Percentiles rank a stretch among this genome's conserved stretches.
Evolutionary conservation across 2,888 invertebrate genomes (phyloP).

Genomic region (Acrobasis repandana): DNA sequence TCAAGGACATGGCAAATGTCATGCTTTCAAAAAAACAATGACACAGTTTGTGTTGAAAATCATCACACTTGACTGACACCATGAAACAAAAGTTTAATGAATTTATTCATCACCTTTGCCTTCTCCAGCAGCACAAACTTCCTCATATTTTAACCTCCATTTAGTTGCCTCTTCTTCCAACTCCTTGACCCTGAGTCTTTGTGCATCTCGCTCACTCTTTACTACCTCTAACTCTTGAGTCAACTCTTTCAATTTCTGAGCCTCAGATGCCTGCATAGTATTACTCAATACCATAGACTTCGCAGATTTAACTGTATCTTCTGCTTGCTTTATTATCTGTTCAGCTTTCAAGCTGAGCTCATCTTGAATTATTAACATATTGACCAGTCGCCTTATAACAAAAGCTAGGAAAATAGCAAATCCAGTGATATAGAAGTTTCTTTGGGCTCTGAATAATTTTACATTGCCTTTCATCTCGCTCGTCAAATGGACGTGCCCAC

Average conservation of each 20-base stretch:
- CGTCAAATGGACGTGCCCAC: constrained; percentile 72
- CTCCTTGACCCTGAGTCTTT: constrained; percentile 45
- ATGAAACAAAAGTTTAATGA: neutral
- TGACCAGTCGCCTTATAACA: constrained; percentile 85
- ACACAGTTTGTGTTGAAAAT: neutral
- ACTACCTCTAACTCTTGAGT: constrained; percentile 47
- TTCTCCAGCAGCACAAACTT: constrained; percentile 33
- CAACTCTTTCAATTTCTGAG: constrained; percentile 40
- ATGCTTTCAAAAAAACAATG: too few species aligned
- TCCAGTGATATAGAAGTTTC: constrained; percentile 91
- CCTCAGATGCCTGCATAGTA: constrained; percentile 43
- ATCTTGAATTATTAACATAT: constrained; percentile 85
- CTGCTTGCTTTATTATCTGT: constrained; percentile 87
- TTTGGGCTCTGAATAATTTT: constrained; percentile 89
- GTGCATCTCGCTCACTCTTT: constrained; percentile 46
- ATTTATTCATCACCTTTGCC: constrained; percentile 48
- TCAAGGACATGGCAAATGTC: too few species aligned
- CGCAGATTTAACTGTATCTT: constrained; percentile 81
- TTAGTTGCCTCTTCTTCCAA: constrained; percentile 51
- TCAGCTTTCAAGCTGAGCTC: constrained; percentile 84
- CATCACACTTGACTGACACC: neutral
- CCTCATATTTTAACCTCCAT: constrained; percentile 60
- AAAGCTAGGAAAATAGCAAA: constrained; percentile 89
- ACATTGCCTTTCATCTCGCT: constrained; percentile 87
- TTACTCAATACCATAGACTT: constrained; percentile 55